Evolutionary conservation across 2,797 vertebrate genomes (phyloP), one percentile per base, ranked within the genome.

Genomic region (Euthynnus affinis): DNA sequence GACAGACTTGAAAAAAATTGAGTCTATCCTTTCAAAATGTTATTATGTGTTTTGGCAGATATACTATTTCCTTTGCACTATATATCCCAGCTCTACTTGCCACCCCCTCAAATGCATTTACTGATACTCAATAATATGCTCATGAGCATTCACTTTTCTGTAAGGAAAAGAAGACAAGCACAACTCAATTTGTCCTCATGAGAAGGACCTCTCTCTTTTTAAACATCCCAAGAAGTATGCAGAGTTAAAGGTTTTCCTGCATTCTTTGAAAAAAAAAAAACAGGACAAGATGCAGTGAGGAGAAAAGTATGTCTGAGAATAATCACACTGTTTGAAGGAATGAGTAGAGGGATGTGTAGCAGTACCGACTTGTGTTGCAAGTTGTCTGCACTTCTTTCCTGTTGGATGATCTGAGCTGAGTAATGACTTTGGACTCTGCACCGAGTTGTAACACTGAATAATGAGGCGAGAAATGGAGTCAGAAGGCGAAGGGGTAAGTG

Each of bases 391-490:
- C 58, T 48, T 84, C 66, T 37, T 83, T 81, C 74, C 57, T 78
- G 42, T 61, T 83, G 81, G 85, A 88, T 92, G 84, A 91, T 81
- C 65, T 81, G 66, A 65, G 78, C 84, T 76, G 67, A 70, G 64
- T 58, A 77, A 84, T 89, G 84, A 92, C 87, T 90, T 89, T 91
- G 80, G 82, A 78, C 71, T 83, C 61, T 66, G 62, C 69, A n/a
- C 51, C 46, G 72, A 59, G 52, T 82, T 62, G 56, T 69, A 75
- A 76, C 49, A 34, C 60, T 64, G 42, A 83, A 78, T 78, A 77
- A 77, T 82, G 76, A 82, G 75, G 29, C 72, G 72, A 76, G 65
- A 60, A 74, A 77, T 32, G 25, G 14, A 82, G 66, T 81, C 67
- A 56, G 49, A 55, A 52, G 55, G n/a, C 27, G 23, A 46, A 75